Percentiles rank a stretch among this genome's conserved stretches.
Evolutionary conservation across 2,113 vertebrate species (phyloP).

Genomic region (Melanocharis versteri): DNA sequence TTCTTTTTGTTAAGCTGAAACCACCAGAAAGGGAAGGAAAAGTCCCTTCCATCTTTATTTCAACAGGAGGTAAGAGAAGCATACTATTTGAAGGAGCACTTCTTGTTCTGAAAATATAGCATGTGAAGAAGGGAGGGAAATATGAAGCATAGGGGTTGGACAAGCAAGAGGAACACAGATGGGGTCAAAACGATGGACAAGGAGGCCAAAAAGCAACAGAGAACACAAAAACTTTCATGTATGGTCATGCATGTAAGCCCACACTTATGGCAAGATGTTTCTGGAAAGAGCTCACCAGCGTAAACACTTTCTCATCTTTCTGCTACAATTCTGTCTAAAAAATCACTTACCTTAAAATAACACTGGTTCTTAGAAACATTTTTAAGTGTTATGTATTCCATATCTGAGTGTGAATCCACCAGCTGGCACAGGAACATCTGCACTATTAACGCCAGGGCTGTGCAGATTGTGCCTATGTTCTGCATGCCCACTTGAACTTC

Average conservation of each 20-base stretch:
- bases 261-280: neutral
- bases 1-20: slow-evolving; percentile 7
- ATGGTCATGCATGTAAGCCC: neutral
- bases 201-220: neutral
- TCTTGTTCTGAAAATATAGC: neutral
- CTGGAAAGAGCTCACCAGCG: neutral
- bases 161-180: neutral
- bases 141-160: neutral
- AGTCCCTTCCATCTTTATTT: slow-evolving; percentile 1
- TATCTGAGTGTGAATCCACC: neutral
- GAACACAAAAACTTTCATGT: neutral
- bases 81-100: neutral
- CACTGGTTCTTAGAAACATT: neutral
- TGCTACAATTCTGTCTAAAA: neutral
- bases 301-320: neutral
- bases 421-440: neutral
- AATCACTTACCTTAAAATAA: neutral
- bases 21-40: neutral
- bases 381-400: neutral
- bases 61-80: neutral
- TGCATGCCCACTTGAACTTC: neutral
- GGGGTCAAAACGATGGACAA: neutral
- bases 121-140: neutral
- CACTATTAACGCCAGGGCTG: neutral
- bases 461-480: neutral